These are phyloP conservation scores for Macrotis lagotis DNA, from an alignment of 2,113 vertebrate genomes.

Conservation along the genomic window DNA sequence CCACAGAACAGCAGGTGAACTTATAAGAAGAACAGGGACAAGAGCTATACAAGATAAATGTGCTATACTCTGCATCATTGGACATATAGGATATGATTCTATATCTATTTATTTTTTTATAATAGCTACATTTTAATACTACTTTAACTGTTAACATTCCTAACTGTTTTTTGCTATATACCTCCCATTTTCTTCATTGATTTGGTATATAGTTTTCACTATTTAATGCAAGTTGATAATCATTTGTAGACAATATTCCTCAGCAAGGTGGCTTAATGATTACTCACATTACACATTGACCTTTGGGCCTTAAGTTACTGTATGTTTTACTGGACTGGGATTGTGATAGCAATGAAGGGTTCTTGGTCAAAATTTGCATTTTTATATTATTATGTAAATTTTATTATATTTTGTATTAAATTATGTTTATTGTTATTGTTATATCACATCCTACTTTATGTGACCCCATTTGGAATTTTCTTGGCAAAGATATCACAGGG, in stretches of 20 bases:
- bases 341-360: not conserved
- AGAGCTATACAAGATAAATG: not conserved
- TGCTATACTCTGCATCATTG: not conserved
- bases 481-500: not conserved
- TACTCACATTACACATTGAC: not conserved
- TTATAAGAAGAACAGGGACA: not conserved
- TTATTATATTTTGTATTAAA: not conserved
- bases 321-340: not conserved
- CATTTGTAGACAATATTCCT: constrained; percentile 40
- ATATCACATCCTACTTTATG: not conserved
- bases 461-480: not conserved
- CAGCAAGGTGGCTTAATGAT: not conserved
- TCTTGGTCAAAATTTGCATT: not conserved
- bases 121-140: not conserved
- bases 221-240: constrained; percentile 19
- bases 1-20: not conserved
- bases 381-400: not conserved
- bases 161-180: constrained; percentile 10
- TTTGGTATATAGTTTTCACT: not conserved
- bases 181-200: constrained; percentile 19
- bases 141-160: not conserved
- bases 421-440: not conserved
- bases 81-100: not conserved
- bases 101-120: not conserved
- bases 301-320: not conserved